Conservation (phyloP, 1,140 invertebrate genomes). For the Sminthurinus signatus region DNA sequence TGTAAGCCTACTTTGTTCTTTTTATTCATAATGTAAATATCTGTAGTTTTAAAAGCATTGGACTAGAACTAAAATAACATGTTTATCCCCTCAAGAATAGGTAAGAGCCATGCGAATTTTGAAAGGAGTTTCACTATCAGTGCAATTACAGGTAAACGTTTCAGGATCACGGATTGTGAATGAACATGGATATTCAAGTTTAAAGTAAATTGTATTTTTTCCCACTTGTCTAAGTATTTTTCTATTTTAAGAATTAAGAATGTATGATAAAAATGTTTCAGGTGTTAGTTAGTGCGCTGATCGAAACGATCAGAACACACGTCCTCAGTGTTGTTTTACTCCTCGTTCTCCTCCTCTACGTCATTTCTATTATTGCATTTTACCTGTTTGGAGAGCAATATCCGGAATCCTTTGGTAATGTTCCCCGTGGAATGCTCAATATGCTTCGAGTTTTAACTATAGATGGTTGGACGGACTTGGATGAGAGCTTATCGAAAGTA, state of each 20-base stretch:
- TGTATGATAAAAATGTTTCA: no score
- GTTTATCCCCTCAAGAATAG: no score
- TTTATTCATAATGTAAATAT: no score
- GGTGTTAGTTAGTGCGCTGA: constrained; percentile 30
- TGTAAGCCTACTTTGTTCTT: no score
- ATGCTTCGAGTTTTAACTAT: constrained; percentile 29
- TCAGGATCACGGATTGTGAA: not conserved
- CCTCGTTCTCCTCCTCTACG: constrained; percentile 31
- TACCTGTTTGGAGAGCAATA: constrained; percentile 22
- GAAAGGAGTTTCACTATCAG: constrained; percentile 28
- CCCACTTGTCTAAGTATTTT: not conserved
- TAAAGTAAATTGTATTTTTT: no score
- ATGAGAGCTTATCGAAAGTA: constrained; percentile 2
- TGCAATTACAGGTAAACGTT: constrained; percentile 29
- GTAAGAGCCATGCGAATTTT: constrained; percentile 31
- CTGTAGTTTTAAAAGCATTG: no score
- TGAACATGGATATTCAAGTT: no score
- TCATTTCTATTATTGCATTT: constrained; percentile 25
- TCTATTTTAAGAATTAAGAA: not conserved
- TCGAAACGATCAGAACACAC: constrained; percentile 30
- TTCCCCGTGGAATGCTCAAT: constrained; percentile 26
- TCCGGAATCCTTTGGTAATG: constrained; percentile 5
- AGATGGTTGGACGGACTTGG: constrained; percentile 31
- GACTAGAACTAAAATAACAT: no score
- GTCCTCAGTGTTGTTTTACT: constrained; percentile 33